Base-by-base conservation (phyloP, 2,113 vertebrate species). In the Zosterops japonicus region DNA sequence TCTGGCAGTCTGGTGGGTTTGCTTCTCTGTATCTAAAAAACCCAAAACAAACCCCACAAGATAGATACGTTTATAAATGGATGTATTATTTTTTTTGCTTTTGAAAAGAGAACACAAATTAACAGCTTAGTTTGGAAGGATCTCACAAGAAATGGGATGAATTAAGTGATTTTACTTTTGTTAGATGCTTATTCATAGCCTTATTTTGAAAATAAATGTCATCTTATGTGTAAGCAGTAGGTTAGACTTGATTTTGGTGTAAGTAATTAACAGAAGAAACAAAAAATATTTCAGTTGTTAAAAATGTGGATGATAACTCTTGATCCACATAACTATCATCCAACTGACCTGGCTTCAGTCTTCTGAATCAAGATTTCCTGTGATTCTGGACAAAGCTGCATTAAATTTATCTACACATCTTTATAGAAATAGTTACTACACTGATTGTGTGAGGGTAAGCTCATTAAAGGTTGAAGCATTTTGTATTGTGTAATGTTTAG, bases 41-140 rank as follows among this genome's bases (percentile, higher is more conserved):
- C 11, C 4, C 3, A 23, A 23, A 41, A 21, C 2, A 50, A 65
- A 2, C 10, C 1, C 20, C 4, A 20, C 4, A 12, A 2, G 24
- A 25, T 56, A 9, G 7, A 1, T 47, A 3, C 17, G 17, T 78
- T 59, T 89, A 14, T 56, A 69, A 74, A 67, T 46, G 3, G 16
- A 23, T 89, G 36, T 36, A 12, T 4, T n/a, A 23, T 23, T 13
- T 9, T 9, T 46, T 72, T 72, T 31, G 5, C 20, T 78, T 64
- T 63, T 23, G 14, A 71, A 68, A 75, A 39, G 1, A 27, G 12
- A 67, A 5, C 5, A 28, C 7, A 49, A 56, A 61, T 35, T 29
- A 61, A 33, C 55, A 42, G 9, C 39, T 46, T 56, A 0, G 3
- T 41, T 67, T 44, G 46, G 18, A 31, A 57, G n/a, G 17, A 39